These are phyloP conservation scores for Cricetomys ansorgei DNA, from an alignment of 2,113 vertebrate species.

Conservation along the genomic window DNA sequence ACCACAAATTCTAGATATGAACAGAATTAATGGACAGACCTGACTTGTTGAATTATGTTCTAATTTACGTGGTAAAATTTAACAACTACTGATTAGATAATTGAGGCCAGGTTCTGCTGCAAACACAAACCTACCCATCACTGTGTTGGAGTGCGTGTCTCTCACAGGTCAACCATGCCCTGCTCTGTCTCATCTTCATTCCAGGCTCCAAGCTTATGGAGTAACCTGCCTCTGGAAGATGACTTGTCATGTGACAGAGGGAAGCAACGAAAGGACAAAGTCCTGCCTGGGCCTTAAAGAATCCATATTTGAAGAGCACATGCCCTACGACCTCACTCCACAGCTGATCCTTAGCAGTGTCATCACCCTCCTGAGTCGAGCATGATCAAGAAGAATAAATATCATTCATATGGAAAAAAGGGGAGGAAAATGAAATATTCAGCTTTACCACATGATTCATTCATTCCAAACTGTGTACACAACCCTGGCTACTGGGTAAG, in stretches of 20 bases:
- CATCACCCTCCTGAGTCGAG: neutral
- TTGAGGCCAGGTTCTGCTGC: neutral
- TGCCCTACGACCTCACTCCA: neutral
- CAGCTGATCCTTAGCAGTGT: neutral
- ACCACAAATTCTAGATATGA: neutral
- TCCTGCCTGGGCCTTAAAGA: neutral
- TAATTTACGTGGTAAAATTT: neutral
- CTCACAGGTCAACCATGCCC: neutral
- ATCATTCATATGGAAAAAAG: rapidly evolving
- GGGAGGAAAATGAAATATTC: neutral
- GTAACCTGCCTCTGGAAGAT: neutral
- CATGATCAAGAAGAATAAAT: neutral
- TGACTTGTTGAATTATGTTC: neutral
- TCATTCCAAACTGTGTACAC: neutral
- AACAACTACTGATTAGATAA: neutral
- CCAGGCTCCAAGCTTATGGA: neutral
- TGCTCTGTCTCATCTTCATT: neutral
- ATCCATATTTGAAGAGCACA: neutral
- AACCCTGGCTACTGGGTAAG: neutral
- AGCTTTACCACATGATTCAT: neutral
- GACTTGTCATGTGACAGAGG: neutral
- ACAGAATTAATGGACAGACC: neutral
- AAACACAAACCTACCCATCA: neutral
- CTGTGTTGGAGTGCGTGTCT: neutral
- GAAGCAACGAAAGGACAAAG: neutral